These are phyloP conservation scores for Neomorphus geoffroyi DNA, from an alignment of 2,797 vertebrate genomes.

Conservation along the genomic window DNA sequence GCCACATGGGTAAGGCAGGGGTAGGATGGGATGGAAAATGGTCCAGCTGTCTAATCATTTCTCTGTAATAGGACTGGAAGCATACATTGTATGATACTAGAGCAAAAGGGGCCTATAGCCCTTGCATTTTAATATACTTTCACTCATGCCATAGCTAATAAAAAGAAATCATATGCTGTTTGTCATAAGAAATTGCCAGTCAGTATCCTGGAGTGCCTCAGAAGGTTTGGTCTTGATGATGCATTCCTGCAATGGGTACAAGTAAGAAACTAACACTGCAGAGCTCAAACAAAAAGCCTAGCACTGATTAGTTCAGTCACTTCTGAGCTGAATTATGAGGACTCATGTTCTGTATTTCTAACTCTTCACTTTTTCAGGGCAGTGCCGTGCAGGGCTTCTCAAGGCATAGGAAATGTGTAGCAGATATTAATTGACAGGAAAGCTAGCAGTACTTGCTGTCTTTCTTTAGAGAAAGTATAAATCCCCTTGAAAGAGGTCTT, in stretches of 20 bases:
- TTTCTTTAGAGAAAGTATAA: neutral
- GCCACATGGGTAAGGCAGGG: neutral
- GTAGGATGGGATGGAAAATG: neutral
- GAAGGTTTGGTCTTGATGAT: neutral
- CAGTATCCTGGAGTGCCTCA: neutral
- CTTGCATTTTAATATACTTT: neutral
- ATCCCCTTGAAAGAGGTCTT: neutral
- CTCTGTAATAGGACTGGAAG: neutral
- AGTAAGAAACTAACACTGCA: neutral
- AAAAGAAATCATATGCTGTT: neutral
- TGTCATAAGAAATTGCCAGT: neutral
- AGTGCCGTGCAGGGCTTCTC: neutral
- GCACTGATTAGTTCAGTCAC: neutral
- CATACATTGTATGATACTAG: neutral
- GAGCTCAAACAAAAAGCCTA: neutral
- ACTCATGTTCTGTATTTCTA: neutral
- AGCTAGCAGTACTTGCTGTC: neutral
- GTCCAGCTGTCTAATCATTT: neutral
- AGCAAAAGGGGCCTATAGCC: neutral
- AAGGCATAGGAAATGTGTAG: neutral
- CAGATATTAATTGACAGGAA: neutral
- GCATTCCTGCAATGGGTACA: neutral
- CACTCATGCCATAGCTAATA: neutral
- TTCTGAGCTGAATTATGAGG: neutral
- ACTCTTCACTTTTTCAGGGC: neutral